Evolutionary conservation across 1,140 invertebrate genomes (phyloP), one percentile per base, ranked within the genome.

Genomic region (Danaus plexippus): DNA sequence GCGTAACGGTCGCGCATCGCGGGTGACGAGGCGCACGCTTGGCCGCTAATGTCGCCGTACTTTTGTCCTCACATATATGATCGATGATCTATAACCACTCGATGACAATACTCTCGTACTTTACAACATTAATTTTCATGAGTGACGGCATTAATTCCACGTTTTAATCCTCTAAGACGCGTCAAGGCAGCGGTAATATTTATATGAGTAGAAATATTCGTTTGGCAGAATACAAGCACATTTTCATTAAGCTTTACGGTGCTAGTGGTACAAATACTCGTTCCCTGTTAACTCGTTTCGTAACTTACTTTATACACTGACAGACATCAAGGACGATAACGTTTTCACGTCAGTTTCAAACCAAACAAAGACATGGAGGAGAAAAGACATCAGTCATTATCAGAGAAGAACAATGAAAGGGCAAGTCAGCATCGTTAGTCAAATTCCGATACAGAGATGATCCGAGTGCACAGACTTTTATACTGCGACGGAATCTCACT

Each of bases 321-420:
- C 58, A 67, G 64, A 62, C 67, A 57, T 54, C 59, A 60, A 65
- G 63, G 59, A 66, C 77, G 77, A 82, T 85, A 82, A 84, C 76
- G 81, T 80, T 83, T 80, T 71, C 76, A 67, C 70, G 77, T 79
- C 77, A 75, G 63, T 75, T 75, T 77, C 76, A 74, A 69, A 68
- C 62, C 65, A 69, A 78, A 85, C 80, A 84, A 86, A 86, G 82
- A 84, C 77, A 77, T 65, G 71, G 57, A 51, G 69, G 57, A 51
- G 69, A 73, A 78, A 77, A 81, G 72, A 72, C 78, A 81, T 83
- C 80, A 75, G 69, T 81, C 80, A 85, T 81, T 81, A 82, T 71
- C 77, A 73, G 64, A 66, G 63, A 67, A 71, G 77, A 82, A 84
- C 79, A 84, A 86, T 82, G 71, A 75, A 81, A 69, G 59, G 51